Evolutionary conservation across 1,140 invertebrate genomes (phyloP), one percentile per base, ranked within the genome.

Genomic region (Meteorus sp.): DNA sequence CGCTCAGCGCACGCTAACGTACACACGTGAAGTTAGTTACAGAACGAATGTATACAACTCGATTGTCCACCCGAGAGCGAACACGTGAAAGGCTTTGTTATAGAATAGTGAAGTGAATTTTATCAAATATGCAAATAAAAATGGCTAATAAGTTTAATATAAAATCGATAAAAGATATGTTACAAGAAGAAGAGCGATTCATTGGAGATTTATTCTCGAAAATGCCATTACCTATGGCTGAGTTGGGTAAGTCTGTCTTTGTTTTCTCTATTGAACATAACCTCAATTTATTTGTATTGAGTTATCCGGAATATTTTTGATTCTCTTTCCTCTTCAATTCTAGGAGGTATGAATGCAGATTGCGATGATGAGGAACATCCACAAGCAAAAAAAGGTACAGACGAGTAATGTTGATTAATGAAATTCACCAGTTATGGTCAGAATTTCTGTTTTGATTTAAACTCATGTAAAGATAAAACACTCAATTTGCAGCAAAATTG

Each of bases 121-220:
- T 8, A 19, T 19, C 7, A 45, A 71, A 64, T 51, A 76, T 76
- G 74, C 73, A 77, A 54, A 69, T 77, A 62, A 74, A 70, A 68
- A 75, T 71, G 71, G 43, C 63, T 25, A 70, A 74, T 19, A 19
- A 54, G 55, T 80, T 81, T 56, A 67, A 81, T 55, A 13, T 43
- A n/a, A 74, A 73, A 47, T 57, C 67, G 56, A 61, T 71, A 0
- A 71, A 72, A 44, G 43, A 71, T 39, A 62, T 75, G 27, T 61
- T 82, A 20, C 31, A 64, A 22, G 59, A 64, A 27, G 81, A 82
- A 68, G 73, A 77, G 45, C 65, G 75, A 60, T 82, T 80, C 59
- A 75, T 83, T 19, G 66, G 74, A 1, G 56, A 77, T 45, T 67
- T 82, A 63, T 79, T 82, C 56, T 68, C 74, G 25, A 74, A 71